Evolutionary conservation across 2,888 invertebrate species (phyloP).

Genomic region (Drosophila mulleri): DNA sequence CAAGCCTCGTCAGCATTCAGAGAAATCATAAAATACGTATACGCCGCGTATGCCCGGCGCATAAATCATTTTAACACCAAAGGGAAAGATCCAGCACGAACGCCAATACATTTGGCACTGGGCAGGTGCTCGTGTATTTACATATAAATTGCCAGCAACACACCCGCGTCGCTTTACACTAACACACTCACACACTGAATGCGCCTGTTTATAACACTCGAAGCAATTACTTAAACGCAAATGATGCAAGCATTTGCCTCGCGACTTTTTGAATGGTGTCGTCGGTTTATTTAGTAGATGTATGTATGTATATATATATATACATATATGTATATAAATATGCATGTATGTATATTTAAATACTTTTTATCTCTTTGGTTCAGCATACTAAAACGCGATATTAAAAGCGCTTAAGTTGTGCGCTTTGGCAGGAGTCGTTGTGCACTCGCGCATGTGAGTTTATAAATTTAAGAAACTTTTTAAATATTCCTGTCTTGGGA

Average conservation of each 20-base stretch:
- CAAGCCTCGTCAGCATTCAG: slow-evolving; percentile 47
- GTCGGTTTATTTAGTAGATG: slow-evolving; percentile 29
- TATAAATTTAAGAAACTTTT: slow-evolving; percentile 8
- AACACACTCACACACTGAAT: slow-evolving; percentile 6
- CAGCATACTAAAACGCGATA: slow-evolving; percentile 11
- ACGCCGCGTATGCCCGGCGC: slow-evolving; percentile 52
- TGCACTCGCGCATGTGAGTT: background rate
- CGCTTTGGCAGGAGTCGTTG: background rate
- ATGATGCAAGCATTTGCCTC: slow-evolving; percentile 35
- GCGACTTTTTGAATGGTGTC: slow-evolving; percentile 37
- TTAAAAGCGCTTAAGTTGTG: slow-evolving; percentile 13
- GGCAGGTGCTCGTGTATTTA: slow-evolving; percentile 51
- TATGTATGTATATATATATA: background rate
- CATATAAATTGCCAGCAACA: slow-evolving; percentile 31
- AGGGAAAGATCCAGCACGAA: slow-evolving; percentile 24
- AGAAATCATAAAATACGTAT: slow-evolving; percentile 69
- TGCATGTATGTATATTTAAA: slow-evolving; percentile 9
- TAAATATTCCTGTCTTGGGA: background rate
- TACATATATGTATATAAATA: background rate
- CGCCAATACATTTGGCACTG: slow-evolving; percentile 29
- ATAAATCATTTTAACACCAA: slow-evolving; percentile 67
- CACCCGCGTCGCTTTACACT: slow-evolving; percentile 8
- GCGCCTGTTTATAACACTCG: slow-evolving; percentile 31
- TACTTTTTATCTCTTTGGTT: slow-evolving; percentile 31
- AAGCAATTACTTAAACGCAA: slow-evolving; percentile 59